Evolutionary conservation across 2,888 invertebrate genomes (phyloP).

Genomic region (Lacanobia wlatinum): DNA sequence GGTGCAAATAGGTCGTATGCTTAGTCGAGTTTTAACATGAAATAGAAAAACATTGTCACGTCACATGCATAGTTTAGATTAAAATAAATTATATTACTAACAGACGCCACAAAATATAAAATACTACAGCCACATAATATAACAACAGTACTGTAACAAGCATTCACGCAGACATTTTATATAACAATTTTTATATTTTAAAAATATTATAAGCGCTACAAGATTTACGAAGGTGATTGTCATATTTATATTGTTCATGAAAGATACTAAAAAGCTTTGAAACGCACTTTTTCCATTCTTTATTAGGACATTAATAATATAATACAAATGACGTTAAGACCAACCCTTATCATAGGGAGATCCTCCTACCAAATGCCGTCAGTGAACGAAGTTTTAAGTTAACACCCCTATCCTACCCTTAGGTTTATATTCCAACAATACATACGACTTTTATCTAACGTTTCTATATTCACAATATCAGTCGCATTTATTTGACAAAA

Average conservation of each 20-base stretch:
- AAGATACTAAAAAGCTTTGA: slow-evolving; percentile 36
- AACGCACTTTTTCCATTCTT: slow-evolving; percentile 10
- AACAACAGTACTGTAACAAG: slow-evolving; percentile 53
- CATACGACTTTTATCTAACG: slow-evolving; percentile 33
- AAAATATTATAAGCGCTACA: slow-evolving; percentile 58
- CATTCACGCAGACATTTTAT: slow-evolving; percentile 44
- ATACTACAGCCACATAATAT: slow-evolving; percentile 49
- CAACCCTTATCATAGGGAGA: slow-evolving; percentile 39
- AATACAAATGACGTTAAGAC: slow-evolving; percentile 4
- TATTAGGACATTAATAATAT: not conserved
- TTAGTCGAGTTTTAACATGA: slow-evolving; percentile 56
- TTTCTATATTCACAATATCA: slow-evolving; percentile 59
- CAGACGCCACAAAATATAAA: slow-evolving; percentile 39
- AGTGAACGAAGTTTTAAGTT: not conserved
- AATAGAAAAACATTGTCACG: slow-evolving; percentile 53
- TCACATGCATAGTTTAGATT: slow-evolving; percentile 44
- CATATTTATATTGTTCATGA: slow-evolving; percentile 35
- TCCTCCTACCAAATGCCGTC: slow-evolving; percentile 4
- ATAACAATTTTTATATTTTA: slow-evolving; percentile 52
- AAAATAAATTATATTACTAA: slow-evolving; percentile 40
- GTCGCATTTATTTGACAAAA: slow-evolving; percentile 54
- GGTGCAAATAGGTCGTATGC: slow-evolving; percentile 25
- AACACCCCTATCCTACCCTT: slow-evolving; percentile 1
- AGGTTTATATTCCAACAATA: slow-evolving; percentile 7
- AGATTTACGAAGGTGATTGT: slow-evolving; percentile 62